Conservation (phyloP, 1,140 invertebrate genomes). For the Saccostrea echinata region DNA sequence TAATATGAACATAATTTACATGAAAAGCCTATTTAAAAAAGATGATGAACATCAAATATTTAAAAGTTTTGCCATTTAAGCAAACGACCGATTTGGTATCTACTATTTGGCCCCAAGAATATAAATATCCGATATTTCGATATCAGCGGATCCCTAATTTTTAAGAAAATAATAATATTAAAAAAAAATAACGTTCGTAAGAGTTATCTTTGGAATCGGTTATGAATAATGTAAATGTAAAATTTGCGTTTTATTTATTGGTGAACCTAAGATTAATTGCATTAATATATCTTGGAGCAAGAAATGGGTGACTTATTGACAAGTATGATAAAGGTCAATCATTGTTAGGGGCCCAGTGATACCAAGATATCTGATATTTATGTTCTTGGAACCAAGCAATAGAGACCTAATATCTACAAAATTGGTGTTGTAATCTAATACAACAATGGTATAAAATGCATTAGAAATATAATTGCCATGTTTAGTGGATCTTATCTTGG, state of each 20-base stretch:
- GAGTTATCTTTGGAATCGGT: neutral
- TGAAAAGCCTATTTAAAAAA: too few relatives aligned
- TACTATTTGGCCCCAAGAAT: too few relatives aligned
- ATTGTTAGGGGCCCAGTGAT: neutral
- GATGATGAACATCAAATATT: too few relatives aligned
- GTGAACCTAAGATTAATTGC: neutral
- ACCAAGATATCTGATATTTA: conserved; percentile 1
- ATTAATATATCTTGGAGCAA: neutral
- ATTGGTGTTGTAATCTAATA: conserved; percentile 13
- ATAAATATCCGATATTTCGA: too few relatives aligned
- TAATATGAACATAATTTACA: too few relatives aligned
- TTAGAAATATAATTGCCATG: conserved; percentile 8
- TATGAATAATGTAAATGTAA: neutral
- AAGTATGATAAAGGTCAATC: neutral
- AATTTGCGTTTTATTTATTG: neutral
- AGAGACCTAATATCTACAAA: conserved; percentile 1
- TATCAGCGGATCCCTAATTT: too few relatives aligned
- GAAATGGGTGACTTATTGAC: neutral
- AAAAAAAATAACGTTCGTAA: too few relatives aligned
- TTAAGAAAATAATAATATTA: too few relatives aligned
- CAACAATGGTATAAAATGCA: neutral
- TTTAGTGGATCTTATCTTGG: neutral
- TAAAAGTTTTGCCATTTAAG: too few relatives aligned
- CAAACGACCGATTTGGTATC: too few relatives aligned
- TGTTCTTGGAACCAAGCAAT: neutral